phyloP scores from a whole-genome alignment of 2,797 vertebrate genomes.

The Catamblyrhynchus diadema region DNA sequence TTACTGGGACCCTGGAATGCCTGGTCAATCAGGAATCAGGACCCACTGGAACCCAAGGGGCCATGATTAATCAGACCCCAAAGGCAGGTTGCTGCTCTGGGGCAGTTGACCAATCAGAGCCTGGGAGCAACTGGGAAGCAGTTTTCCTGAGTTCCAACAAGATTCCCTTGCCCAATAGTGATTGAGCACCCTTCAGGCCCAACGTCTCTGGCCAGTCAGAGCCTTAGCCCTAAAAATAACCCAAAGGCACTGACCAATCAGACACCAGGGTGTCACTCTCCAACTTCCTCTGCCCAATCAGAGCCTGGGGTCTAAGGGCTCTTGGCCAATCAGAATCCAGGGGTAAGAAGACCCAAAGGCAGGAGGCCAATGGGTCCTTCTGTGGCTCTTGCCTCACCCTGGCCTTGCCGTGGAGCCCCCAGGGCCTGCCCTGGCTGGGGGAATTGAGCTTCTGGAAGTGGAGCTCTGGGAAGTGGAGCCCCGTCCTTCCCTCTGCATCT shows the following conservation, averaged over 20 bases:
- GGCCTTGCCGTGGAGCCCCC: rapidly evolving
- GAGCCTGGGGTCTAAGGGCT: rapidly evolving
- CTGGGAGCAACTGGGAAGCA: too few relatives aligned
- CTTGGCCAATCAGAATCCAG: too few relatives aligned
- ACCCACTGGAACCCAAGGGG: rapidly evolving
- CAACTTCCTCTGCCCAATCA: neutral
- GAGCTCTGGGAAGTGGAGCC: neutral
- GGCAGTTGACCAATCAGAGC: neutral
- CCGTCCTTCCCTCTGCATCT: rapidly evolving
- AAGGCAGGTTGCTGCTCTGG: neutral
- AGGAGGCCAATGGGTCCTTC: rapidly evolving
- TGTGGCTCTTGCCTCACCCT: rapidly evolving
- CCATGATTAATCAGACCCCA: neutral
- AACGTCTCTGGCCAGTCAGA: neutral
- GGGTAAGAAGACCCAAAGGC: rapidly evolving
- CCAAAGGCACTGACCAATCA: neutral
- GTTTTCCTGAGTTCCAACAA: neutral
- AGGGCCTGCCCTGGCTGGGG: neutral
- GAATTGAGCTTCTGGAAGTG: rapidly evolving
- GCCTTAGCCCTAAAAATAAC: too few relatives aligned
- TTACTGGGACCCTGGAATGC: neutral
- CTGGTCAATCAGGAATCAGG: neutral
- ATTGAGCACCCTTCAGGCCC: rapidly evolving
- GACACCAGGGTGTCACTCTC: rapidly evolving
- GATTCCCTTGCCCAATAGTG: neutral